Base-by-base conservation (phyloP, 1,140 invertebrate genomes). In the Ericerus pela region DNA sequence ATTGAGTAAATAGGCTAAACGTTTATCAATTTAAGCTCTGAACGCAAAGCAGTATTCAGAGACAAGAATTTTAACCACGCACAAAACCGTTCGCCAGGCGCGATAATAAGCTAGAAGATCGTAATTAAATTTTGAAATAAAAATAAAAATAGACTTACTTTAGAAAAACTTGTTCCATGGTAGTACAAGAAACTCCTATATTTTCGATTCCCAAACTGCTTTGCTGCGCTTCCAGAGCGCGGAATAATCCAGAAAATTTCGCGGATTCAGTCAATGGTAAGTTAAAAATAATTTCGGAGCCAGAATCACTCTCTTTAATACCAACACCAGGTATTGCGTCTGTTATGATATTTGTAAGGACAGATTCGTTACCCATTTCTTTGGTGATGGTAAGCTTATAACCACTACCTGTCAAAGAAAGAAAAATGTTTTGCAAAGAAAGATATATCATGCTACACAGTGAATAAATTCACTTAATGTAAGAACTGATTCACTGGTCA, bases 81-180 rank as follows among this genome's bases (percentile, higher is more conserved):
- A n/a, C n/a, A n/a, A n/a, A n/a, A n/a, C n/a, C n/a, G n/a, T n/a
- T n/a, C n/a, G n/a, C n/a, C n/a, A n/a, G n/a, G n/a, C n/a, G n/a
- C n/a, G n/a, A n/a, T n/a, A n/a, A n/a, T n/a, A n/a, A n/a, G n/a
- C n/a, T n/a, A n/a, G n/a, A n/a, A n/a, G n/a, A n/a, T n/a, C n/a
- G n/a, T n/a, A n/a, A n/a, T n/a, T n/a, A n/a, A n/a, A n/a, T n/a
- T n/a, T n/a, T n/a, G n/a, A n/a, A n/a, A n/a, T n/a, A n/a, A n/a
- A n/a, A n/a, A n/a, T n/a, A n/a, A n/a, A n/a, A n/a, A n/a, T n/a
- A n/a, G 37, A 65, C 64, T 67, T 65, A 78, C 76, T 70, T 78
- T 1, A 82, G 59, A 63, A 82, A 82, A 10, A 82, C 79, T 67
- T 82, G 79, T 62, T 82, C 80, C 73, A 82, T 77, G 8, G 79